These are phyloP conservation scores for Aptenodytes patagonicus DNA, from an alignment of 2,113 vertebrate species.

Conservation along the genomic window DNA sequence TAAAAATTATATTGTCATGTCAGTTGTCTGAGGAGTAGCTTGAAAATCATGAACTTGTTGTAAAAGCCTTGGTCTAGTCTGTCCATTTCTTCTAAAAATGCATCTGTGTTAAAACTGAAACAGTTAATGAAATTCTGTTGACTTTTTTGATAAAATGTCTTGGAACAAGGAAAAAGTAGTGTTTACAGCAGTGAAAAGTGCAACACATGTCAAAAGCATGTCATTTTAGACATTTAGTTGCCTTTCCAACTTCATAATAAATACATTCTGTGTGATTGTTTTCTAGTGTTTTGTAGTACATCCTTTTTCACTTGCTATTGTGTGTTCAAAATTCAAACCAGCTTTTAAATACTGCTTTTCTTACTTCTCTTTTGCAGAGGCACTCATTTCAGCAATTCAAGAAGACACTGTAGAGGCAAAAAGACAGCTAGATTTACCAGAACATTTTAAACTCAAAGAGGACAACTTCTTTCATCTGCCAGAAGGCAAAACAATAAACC, in stretches of 20 bases:
- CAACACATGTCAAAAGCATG: background rate
- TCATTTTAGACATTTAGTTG: background rate
- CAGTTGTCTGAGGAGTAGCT: background rate
- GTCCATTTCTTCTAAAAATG: background rate
- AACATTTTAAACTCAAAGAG: conserved; percentile 83
- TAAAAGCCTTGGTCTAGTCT: background rate
- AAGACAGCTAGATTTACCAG: conserved; percentile 81
- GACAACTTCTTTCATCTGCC: conserved; percentile 81
- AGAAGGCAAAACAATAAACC: conserved; percentile 77
- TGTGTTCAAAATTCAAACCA: background rate
- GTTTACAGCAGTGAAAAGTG: background rate
- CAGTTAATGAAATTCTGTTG: background rate
- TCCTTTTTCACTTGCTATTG: background rate
- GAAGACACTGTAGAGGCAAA: conserved; percentile 86
- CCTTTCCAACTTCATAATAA: background rate
- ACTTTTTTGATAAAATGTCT: background rate
- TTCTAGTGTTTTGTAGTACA: background rate
- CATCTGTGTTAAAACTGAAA: background rate
- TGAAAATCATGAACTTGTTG: background rate
- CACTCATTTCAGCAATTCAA: conserved; percentile 85
- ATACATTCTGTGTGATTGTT: background rate
- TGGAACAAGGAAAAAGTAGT: background rate
- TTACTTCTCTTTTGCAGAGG: conserved; percentile 71
- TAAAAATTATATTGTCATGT: background rate
- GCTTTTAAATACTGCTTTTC: background rate